Conservation (phyloP, 2,797 vertebrate species). For the Onychomys torridus region DNA sequence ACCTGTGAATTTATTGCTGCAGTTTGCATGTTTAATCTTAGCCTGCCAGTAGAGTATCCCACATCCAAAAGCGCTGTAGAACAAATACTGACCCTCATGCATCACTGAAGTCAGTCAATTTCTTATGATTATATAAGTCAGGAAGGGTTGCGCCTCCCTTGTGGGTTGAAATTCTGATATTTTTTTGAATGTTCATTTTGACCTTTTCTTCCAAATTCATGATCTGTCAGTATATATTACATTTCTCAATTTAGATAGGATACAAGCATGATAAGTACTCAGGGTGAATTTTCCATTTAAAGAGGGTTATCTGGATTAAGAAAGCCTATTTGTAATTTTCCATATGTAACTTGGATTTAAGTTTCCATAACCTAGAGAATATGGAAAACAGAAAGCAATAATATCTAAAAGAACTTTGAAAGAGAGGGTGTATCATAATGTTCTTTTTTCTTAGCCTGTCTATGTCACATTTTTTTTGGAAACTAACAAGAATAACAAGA, state of each 20-base stretch:
- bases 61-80: not conserved
- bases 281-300: not conserved
- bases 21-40: not conserved
- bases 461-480: not conserved
- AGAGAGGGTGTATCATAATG: not conserved
- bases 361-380: not conserved
- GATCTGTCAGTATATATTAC: not conserved
- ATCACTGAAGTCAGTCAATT: not conserved
- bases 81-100: not conserved
- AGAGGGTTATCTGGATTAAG: not conserved
- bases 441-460: not conserved
- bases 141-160: not conserved
- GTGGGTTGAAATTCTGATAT: not conserved
- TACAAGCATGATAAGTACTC: not conserved
- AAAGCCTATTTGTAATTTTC: not conserved
- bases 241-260: not conserved
- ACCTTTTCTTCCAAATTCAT: not conserved
- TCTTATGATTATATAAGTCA: not conserved
- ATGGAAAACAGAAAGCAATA: not conserved
- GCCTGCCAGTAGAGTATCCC: not conserved
- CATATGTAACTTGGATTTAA: slow-evolving; percentile 4
- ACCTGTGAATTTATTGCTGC: not conserved
- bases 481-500: not conserved
- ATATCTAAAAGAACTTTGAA: not conserved
- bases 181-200: not conserved